Evolutionary conservation across 2,797 vertebrate genomes (phyloP), one percentile per base, ranked within the genome.

Genomic region (Salarias fasciatus): DNA sequence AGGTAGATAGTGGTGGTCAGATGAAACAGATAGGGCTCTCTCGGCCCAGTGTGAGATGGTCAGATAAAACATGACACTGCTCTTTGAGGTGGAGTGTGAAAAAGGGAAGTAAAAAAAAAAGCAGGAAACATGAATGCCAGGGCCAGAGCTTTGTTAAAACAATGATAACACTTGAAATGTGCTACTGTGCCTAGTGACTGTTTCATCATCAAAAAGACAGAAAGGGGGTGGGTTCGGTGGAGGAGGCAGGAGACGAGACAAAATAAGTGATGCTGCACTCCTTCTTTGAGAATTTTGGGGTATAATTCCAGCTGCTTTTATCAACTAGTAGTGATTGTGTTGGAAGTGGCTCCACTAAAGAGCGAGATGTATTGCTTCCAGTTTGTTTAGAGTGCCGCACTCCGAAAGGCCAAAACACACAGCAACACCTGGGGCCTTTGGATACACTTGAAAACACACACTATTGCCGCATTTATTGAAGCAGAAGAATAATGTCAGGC

Each of bases 21-120:
- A 88, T 86, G 82, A 87, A 89, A 86, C 85, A 81, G 86, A 85
- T 77, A 54, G 70, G 70, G 69, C 75, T 83, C 73, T 83, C 67
- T 54, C 44, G 82, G 69, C 69, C 79, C 64, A 36, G 66, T 85
- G 79, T 68, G 86, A 82, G 77, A 87, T 89, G 85, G 87, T 88
- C 84, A 85, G 88, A 88, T 88, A 87, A 88, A 87, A 86, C 83
- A 85, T 88, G 88, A 86, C 88, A 82, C 83, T 83, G 79, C 75
- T 87, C 83, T 88, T 87, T 84, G 84, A 86, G 84, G 83, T 77
- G 62, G 75, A 83, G 69, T 68, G 77, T 73, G 79, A 80, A 85
- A 86, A 83, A 80, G 69, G 65, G 75, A 74, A 63, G 58, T 40
- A n/a, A n/a, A 24, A 76, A 69, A n/a, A 80, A 79, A 65, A 62